Base-by-base conservation (phyloP, 2,113 vertebrate genomes). In the Ptilonorhynchus violaceus region DNA sequence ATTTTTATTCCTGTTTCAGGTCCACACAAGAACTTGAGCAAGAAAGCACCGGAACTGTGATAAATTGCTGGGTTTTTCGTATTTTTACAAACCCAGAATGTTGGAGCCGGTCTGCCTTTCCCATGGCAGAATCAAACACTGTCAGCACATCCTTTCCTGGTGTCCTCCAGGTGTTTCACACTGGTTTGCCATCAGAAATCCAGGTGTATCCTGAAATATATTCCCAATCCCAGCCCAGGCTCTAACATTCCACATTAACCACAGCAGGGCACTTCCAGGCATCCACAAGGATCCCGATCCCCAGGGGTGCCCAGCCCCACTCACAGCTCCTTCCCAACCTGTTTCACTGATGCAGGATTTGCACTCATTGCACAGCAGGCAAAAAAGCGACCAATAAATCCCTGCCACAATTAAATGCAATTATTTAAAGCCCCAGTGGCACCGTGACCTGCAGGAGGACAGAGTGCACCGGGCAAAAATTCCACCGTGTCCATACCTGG, bases 401-500 rank as follows among this genome's bases (percentile, higher is more conserved):
- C 4, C 82, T 20, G 11, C 6, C 24, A 37, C 18, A 1, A 13
- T 39, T 30, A 77, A 42, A 42, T 22, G 68, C 75, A 35, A 42
- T 42, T 42, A 42, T 42, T 42, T 42, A 42, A 64, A 85, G 95
- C 69, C 55, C 73, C 66, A 20, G 75, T 67, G 96, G 93, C 96
- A 95, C 63, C 2, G 52, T 92, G 97, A 95, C 96, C 96, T 75
- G 93, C 73, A 6, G 14, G 41, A 80, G 94, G 11, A 68, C 94
- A 18, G 2, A 6, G 74, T 2, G 55, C 84, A 3, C 87, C 10
- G 3, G 9, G 85, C 74, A 41, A 24, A n/a, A 59, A 33, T 0
- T 3, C 74, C 58, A 4, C 46, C 17, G 56, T 19, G 49, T 5
- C 77, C 58, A 1, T 1, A 0, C 5, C 8, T 2, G 5, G 3